A percentile compares a stretch with the other conserved stretches of the same genome.
Evolutionary conservation across 2,888 invertebrate genomes (phyloP).

Genomic region (Ectemnius lituratus): DNA sequence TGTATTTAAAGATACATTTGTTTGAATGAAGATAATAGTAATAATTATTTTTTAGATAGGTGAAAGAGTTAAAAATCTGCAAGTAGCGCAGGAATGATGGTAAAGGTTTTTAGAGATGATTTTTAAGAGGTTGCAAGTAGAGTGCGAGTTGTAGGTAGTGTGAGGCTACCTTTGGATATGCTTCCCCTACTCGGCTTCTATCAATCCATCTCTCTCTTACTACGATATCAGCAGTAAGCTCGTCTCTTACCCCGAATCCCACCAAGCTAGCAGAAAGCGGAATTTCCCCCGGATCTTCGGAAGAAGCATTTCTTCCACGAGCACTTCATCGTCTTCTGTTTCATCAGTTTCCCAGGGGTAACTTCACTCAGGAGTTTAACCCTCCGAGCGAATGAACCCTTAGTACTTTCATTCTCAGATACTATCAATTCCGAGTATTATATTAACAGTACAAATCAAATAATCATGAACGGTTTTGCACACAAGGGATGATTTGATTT

Average conservation of each 20-base stretch:
- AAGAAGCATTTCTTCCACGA: slow-evolving; percentile 16
- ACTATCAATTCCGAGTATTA: too few relatives aligned
- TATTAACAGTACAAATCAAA: too few relatives aligned
- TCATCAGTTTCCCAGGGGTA: neutral
- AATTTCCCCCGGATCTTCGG: slow-evolving; percentile 24
- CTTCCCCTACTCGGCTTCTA: neutral
- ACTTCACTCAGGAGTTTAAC: neutral
- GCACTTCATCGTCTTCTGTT: slow-evolving; percentile 11
- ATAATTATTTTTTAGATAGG: too few relatives aligned
- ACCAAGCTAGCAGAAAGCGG: slow-evolving; percentile 14
- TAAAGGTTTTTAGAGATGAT: too few relatives aligned
- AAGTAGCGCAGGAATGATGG: too few relatives aligned
- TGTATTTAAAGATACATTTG: too few relatives aligned
- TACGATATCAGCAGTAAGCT: neutral
- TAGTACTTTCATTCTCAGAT: neutral
- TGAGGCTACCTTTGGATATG: neutral
- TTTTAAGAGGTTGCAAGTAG: too few relatives aligned
- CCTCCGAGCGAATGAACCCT: neutral
- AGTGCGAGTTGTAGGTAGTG: neutral
- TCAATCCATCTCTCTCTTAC: slow-evolving; percentile 14
- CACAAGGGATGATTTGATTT: too few relatives aligned
- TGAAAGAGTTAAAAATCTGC: too few relatives aligned
- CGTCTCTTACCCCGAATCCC: neutral
- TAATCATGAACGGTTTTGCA: too few relatives aligned
- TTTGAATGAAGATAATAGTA: too few relatives aligned